These are phyloP conservation scores for Leptinotarsa undecemlineata DNA, from an alignment of 1,140 invertebrate genomes.

Conservation along the genomic window DNA sequence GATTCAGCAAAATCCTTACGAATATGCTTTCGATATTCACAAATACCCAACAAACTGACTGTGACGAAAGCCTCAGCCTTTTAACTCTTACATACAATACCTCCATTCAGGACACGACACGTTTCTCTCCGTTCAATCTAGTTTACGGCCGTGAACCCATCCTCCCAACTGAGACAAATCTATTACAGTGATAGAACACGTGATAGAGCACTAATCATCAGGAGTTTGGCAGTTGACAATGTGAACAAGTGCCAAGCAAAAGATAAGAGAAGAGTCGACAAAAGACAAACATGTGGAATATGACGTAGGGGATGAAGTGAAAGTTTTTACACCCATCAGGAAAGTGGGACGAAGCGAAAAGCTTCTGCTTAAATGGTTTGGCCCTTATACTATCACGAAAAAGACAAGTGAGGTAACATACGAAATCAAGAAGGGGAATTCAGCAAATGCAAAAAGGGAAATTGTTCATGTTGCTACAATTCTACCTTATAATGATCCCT, in stretches of 20 bases:
- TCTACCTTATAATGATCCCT: conserved; percentile 28
- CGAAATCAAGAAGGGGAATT: neutral
- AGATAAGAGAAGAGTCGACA: neutral
- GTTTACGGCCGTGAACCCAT: conserved; percentile 34
- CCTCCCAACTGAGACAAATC: conserved; percentile 33
- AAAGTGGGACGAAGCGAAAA: conserved; percentile 33
- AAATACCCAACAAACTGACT: neutral
- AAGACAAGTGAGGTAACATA: neutral
- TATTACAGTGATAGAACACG: neutral
- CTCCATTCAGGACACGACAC: conserved; percentile 33
- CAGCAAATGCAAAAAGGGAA: conserved; percentile 12
- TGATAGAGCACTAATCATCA: neutral
- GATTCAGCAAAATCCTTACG: neutral
- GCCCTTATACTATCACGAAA: neutral
- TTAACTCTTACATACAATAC: conserved; percentile 39
- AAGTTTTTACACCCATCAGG: conserved; percentile 31
- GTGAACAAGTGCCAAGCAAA: neutral
- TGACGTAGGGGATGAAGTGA: conserved; percentile 21
- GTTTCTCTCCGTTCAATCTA: conserved; percentile 24
- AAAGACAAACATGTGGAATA: conserved; percentile 7
- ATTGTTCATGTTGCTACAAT: conserved; percentile 27
- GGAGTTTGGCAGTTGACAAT: neutral
- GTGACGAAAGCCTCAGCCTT: conserved; percentile 30
- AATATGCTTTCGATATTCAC: neutral
- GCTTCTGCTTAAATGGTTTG: neutral